A percentile compares a stretch with the other conserved stretches of the same genome.
Conservation (phyloP, 2,797 vertebrate genomes). For the Lates japonicus region DNA sequence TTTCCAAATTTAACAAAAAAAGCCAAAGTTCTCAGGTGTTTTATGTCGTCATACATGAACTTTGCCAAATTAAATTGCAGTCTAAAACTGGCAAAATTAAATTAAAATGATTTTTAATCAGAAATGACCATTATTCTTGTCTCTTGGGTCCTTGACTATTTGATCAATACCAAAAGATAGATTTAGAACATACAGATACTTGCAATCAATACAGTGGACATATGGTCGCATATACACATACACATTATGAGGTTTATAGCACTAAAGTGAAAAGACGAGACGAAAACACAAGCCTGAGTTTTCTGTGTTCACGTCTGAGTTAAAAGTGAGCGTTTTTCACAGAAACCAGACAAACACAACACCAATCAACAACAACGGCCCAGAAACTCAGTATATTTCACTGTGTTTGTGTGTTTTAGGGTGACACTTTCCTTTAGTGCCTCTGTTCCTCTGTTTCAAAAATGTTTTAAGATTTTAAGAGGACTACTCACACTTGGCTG, state of each 20-base stretch:
- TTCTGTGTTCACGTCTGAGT: conserved; percentile 18
- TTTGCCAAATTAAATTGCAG: neutral
- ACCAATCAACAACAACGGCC: conserved; percentile 20
- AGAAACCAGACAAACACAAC: conserved; percentile 30
- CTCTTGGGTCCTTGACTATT: neutral
- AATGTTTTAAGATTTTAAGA: neutral
- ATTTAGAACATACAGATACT: neutral
- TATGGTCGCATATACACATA: accelerated
- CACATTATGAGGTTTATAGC: neutral
- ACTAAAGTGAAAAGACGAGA: neutral
- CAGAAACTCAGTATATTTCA: neutral
- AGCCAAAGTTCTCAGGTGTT: neutral
- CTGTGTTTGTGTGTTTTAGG: neutral
- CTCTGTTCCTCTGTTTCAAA: neutral
- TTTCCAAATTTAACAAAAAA: neutral
- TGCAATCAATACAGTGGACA: neutral
- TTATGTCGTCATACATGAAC: neutral
- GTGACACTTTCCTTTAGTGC: neutral
- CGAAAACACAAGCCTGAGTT: neutral
- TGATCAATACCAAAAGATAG: neutral
- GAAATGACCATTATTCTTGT: neutral
- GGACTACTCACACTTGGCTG: conserved; percentile 84
- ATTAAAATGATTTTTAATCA: neutral
- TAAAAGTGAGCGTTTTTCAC: conserved; percentile 22
- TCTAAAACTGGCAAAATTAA: neutral